Conservation (phyloP, 1,140 invertebrate genomes). For the Mylabris phalerata region DNA sequence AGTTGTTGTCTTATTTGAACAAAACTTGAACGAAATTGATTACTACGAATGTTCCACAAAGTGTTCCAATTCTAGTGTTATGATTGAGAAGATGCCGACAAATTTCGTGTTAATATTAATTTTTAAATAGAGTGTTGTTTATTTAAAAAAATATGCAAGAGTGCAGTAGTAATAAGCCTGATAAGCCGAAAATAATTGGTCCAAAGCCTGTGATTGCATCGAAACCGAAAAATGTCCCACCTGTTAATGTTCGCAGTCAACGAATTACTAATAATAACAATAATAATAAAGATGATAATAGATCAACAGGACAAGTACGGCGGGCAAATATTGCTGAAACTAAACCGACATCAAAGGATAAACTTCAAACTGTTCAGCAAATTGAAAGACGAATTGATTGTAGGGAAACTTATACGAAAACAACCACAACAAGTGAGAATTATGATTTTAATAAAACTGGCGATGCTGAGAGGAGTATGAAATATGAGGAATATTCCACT, state of each 20-base stretch:
- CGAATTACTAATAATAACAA: background rate
- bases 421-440: background rate
- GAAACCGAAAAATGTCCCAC: slow-evolving; percentile 40
- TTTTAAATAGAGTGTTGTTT: background rate
- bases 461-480: slow-evolving; percentile 14
- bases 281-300: background rate
- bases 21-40: background rate
- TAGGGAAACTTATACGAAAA: slow-evolving; percentile 8
- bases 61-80: no score
- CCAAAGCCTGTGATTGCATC: slow-evolving; percentile 39
- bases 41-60: no score
- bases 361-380: background rate
- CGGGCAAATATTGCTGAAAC: no score
- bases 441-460: background rate
- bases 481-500: slow-evolving; percentile 19
- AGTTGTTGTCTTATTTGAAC: background rate
- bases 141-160: slow-evolving; percentile 27
- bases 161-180: slow-evolving; percentile 15
- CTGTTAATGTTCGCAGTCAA: slow-evolving; percentile 29
- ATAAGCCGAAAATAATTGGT: slow-evolving; percentile 35
- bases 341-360: background rate
- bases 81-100: no score
- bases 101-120: background rate
- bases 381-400: slow-evolving; percentile 15
- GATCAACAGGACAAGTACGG: background rate